A percentile compares a stretch with the other conserved stretches of the same genome.
These are phyloP conservation scores for Poecile montanus DNA, from an alignment of 2,797 vertebrate genomes.

Conservation along the genomic window DNA sequence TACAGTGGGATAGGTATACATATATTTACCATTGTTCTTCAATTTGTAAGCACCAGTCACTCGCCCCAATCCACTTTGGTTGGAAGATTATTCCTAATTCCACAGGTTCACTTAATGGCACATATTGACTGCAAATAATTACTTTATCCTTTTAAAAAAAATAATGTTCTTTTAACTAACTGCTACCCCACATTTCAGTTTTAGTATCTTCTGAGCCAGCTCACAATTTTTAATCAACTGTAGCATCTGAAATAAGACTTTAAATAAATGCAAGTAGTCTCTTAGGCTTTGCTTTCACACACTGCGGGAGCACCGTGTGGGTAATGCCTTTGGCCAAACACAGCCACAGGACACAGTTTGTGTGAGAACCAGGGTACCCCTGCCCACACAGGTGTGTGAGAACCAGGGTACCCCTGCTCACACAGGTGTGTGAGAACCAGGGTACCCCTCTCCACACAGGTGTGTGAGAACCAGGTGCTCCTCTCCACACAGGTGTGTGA, in stretches of 20 bases:
- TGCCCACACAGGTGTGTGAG: background rate
- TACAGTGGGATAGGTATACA: slow-evolving; percentile 82
- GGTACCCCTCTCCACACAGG: background rate
- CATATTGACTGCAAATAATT: slow-evolving; percentile 85
- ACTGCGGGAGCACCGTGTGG: slow-evolving; percentile 20
- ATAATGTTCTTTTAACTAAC: slow-evolving; percentile 77
- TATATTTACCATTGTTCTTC: slow-evolving; percentile 76
- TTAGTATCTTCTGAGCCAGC: slow-evolving; percentile 93
- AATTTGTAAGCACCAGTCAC: slow-evolving; percentile 86
- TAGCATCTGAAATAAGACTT: slow-evolving; percentile 74
- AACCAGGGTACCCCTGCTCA: background rate
- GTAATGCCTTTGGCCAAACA: slow-evolving; percentile 38
- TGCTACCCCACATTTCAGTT: slow-evolving; percentile 68
- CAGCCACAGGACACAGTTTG: background rate
- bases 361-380: background rate
- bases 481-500: background rate
- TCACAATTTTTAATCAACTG: slow-evolving; percentile 82
- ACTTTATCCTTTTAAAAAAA: slow-evolving; percentile 80
- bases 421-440: background rate
- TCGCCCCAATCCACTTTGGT: slow-evolving; percentile 89
- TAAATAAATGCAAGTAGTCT: slow-evolving; percentile 68
- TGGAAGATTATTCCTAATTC: slow-evolving; percentile 85
- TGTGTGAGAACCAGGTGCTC: background rate
- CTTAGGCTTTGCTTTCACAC: slow-evolving; percentile 32
- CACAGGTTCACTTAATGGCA: slow-evolving; percentile 95